phyloP scores from a whole-genome alignment of 2,888 invertebrate species.

The Hedychridium roseum region DNA sequence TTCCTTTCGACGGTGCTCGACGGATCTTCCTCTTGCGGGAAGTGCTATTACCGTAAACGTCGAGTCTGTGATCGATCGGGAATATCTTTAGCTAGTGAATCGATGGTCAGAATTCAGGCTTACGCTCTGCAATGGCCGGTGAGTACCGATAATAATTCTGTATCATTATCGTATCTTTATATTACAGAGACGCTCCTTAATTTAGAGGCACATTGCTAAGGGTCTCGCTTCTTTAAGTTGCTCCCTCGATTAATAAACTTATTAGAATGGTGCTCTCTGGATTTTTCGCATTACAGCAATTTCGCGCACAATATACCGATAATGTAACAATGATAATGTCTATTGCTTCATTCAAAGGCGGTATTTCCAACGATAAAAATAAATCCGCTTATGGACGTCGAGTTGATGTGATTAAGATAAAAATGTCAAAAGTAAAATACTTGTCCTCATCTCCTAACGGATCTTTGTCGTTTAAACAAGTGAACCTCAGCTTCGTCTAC shows the following conservation, averaged over 20 bases:
- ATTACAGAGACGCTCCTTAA: constrained; percentile 59
- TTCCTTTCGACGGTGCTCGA: too few species aligned
- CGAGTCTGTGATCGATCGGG: constrained; percentile 50
- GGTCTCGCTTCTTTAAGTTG: constrained; percentile 56
- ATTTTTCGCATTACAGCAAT: constrained; percentile 43
- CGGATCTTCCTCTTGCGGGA: too few species aligned
- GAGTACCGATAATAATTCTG: constrained; percentile 41
- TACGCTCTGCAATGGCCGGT: constrained; percentile 42
- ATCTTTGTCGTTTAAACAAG: constrained; percentile 36
- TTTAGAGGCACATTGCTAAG: constrained; percentile 63
- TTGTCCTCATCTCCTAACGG: constrained; percentile 26
- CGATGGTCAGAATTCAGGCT: constrained; percentile 51
- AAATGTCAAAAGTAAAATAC: constrained; percentile 21
- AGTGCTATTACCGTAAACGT: constrained; percentile 38
- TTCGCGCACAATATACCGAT: constrained; percentile 38
- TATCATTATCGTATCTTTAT: constrained; percentile 49
- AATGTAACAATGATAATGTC: constrained; percentile 31
- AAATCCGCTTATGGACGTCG: too few species aligned
- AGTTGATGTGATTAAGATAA: too few species aligned
- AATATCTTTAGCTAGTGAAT: constrained; percentile 46
- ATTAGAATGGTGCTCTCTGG: constrained; percentile 42
- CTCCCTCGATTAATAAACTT: constrained; percentile 54
- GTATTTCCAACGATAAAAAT: constrained; percentile 10
- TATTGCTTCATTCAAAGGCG: constrained; percentile 35
- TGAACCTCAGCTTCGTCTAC: constrained; percentile 51